A percentile compares a stretch with the other conserved stretches of the same genome.
Evolutionary conservation across 2,113 vertebrate genomes (phyloP).

Genomic region (Amphiprion ocellaris): DNA sequence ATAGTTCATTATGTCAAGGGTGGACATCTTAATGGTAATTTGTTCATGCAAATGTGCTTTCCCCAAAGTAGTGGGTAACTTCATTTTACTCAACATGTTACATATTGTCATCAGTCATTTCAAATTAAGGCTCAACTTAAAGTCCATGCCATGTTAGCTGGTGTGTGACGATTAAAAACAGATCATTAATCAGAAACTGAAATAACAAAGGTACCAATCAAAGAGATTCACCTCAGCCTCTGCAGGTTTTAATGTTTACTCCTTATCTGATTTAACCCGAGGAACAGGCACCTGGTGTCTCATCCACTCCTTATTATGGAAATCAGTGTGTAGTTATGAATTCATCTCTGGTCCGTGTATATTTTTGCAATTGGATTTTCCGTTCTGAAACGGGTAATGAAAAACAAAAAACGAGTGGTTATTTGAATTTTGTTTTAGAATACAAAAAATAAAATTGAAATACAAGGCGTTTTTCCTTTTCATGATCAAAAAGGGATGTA

Average conservation of each 20-base stretch:
- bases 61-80: neutral
- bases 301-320: slow-evolving; percentile 31
- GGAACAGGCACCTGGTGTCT: slow-evolving; percentile 11
- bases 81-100: neutral
- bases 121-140: neutral
- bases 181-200: neutral
- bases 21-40: slow-evolving; percentile 2
- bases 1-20: slow-evolving; percentile 1
- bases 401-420: no score
- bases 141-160: neutral
- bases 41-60: slow-evolving; percentile 1
- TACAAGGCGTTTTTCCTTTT: no score
- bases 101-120: neutral
- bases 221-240: slow-evolving; percentile 8
- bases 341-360: slow-evolving; percentile 2
- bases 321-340: slow-evolving; percentile 18
- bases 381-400: no score
- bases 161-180: neutral
- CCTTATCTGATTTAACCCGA: slow-evolving; percentile 23
- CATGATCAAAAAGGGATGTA: no score
- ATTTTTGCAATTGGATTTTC: no score
- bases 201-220: neutral
- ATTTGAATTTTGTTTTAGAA: no score
- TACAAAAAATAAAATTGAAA: no score
- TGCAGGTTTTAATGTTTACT: slow-evolving; percentile 24